These are phyloP conservation scores for Amiota communis DNA, from an alignment of 2,888 invertebrate species.

Conservation along the genomic window DNA sequence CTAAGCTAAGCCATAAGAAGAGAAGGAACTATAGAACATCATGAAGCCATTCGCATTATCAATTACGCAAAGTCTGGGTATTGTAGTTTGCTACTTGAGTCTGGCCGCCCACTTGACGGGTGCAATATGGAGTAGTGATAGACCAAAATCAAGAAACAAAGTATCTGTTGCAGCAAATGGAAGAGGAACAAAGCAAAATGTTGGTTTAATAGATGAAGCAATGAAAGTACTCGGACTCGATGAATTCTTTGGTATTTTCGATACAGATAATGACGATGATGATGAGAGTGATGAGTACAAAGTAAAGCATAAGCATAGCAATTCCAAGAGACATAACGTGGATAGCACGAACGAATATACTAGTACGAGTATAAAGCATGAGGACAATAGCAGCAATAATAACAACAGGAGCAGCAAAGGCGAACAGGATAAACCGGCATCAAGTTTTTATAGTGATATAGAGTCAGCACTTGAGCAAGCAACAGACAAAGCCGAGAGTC, in stretches of 20 bases:
- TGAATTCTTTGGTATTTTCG: constrained; percentile 17
- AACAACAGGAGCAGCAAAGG: neutral
- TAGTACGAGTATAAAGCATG: neutral
- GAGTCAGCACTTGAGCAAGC: constrained; percentile 49
- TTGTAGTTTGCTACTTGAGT: constrained; percentile 7
- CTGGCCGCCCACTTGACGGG: neutral
- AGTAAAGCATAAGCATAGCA: neutral
- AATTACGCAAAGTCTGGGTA: neutral
- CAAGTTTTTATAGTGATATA: constrained; percentile 44
- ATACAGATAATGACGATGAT: neutral
- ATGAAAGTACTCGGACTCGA: neutral
- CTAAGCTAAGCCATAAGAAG: neutral
- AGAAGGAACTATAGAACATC: neutral
- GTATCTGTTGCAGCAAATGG: neutral
- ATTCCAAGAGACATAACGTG: neutral
- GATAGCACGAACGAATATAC: neutral
- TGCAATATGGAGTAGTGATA: constrained; percentile 2
- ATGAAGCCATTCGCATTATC: neutral
- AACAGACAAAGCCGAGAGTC: constrained; percentile 44
- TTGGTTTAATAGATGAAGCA: constrained; percentile 15
- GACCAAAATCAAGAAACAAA: neutral
- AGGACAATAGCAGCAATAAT: neutral
- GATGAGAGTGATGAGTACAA: neutral
- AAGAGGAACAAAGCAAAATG: neutral
- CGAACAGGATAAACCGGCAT: neutral